Evolutionary conservation across 2,888 invertebrate genomes (phyloP).

Genomic region (Caenorhabditis sulstoni): DNA sequence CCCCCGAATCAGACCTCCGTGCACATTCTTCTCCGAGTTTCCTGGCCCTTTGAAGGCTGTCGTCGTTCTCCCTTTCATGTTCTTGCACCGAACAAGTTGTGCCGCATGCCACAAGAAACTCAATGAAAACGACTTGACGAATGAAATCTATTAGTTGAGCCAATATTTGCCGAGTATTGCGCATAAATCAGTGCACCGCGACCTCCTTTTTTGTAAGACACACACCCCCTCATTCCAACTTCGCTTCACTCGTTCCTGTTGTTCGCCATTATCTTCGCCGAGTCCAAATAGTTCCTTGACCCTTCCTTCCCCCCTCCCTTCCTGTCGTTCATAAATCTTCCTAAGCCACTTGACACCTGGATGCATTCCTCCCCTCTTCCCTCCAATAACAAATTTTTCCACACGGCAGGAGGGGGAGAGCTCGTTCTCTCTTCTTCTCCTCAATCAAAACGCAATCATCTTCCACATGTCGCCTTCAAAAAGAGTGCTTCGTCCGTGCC

Average conservation of each 20-base stretch:
- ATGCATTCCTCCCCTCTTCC: constrained; percentile 19
- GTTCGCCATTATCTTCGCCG: not conserved
- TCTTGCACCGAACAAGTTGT: constrained; percentile 11
- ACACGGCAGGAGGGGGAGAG: no score
- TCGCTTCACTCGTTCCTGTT: not conserved
- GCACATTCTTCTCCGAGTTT: no score
- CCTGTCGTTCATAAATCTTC: constrained; percentile 37
- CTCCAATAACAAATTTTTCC: constrained; percentile 53
- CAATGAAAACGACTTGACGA: constrained; percentile 35
- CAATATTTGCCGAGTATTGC: constrained; percentile 52
- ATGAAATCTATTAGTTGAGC: constrained; percentile 58
- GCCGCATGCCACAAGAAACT: constrained; percentile 23
- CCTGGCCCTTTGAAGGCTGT: no score
- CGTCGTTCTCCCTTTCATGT: not conserved
- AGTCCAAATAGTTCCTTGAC: constrained; percentile 39
- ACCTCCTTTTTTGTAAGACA: constrained; percentile 20
- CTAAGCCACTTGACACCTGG: constrained; percentile 53
- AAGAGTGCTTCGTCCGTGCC: constrained; percentile 2
- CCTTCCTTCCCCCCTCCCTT: not conserved
- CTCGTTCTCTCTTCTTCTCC: not conserved
- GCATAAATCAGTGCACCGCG: constrained; percentile 32
- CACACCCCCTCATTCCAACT: not conserved
- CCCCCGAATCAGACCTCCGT: no score
- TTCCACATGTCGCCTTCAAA: constrained; percentile 38
- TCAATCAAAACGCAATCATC: constrained; percentile 51